These are phyloP conservation scores for Onychostruthus taczanowskii DNA, from an alignment of 2,113 vertebrate species.

Conservation along the genomic window DNA sequence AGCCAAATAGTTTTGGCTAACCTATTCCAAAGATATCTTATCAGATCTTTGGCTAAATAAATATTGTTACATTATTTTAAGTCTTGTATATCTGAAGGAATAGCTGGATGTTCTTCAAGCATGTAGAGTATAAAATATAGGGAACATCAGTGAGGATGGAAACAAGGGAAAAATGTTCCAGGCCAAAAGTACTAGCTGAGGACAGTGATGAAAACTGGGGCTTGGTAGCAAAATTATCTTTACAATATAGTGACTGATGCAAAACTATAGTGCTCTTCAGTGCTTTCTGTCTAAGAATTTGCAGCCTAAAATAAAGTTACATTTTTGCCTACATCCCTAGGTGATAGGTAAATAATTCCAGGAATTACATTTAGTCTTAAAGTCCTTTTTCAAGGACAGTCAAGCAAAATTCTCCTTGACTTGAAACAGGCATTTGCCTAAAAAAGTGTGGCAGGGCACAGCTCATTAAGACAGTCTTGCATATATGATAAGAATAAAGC, in stretches of 20 bases:
- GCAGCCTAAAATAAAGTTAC: not conserved
- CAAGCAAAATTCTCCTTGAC: not conserved
- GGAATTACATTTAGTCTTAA: not conserved
- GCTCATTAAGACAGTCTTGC: not conserved
- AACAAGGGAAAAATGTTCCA: not conserved
- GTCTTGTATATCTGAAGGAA: not conserved
- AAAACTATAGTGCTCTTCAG: not conserved
- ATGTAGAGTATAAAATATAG: not conserved
- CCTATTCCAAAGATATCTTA: not conserved
- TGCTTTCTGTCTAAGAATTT: not conserved
- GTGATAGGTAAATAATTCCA: not conserved
- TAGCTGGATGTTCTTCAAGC: not conserved
- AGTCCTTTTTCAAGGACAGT: not conserved
- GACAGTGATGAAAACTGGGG: not conserved
- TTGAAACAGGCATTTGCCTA: not conserved
- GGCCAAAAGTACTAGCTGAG: not conserved
- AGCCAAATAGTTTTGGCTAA: not conserved
- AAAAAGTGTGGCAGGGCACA: not conserved
- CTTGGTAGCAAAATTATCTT: not conserved
- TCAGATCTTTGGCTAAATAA: not conserved
- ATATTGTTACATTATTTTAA: not conserved
- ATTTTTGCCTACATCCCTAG: not conserved
- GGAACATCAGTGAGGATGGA: not conserved
- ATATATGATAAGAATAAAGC: not conserved
- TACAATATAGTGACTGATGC: not conserved